Percentiles rank a stretch among this genome's conserved stretches.
phyloP scores from a whole-genome alignment of 2,113 vertebrate genomes.

The Phyllostomus hastatus region DNA sequence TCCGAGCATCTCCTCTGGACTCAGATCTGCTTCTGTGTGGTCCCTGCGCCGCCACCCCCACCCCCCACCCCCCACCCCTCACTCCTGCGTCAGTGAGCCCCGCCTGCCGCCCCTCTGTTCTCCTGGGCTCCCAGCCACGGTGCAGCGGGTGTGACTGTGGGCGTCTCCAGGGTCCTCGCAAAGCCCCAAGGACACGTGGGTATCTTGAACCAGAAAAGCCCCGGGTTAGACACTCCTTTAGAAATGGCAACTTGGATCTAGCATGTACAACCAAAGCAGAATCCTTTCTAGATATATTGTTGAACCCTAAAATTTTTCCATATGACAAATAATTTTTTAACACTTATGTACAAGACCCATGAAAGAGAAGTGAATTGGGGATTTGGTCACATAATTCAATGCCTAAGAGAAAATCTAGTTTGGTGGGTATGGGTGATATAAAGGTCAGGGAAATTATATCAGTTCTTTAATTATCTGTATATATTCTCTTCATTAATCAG shows the following conservation, averaged over 20 bases:
- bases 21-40: neutral
- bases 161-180: neutral
- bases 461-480: neutral
- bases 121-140: neutral
- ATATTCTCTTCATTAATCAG: neutral
- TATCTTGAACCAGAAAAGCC: neutral
- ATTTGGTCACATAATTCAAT: neutral
- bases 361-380: neutral
- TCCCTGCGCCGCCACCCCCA: neutral
- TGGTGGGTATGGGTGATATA: neutral
- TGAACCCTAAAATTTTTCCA: neutral
- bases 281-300: neutral
- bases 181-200: neutral
- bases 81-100: neutral
- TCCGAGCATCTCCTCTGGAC: neutral
- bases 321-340: neutral
- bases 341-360: neutral
- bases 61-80: too few species aligned
- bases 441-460: neutral
- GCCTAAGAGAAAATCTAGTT: neutral
- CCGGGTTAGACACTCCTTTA: neutral
- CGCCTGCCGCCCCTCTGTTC: neutral
- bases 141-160: neutral
- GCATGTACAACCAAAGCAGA: neutral
- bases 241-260: neutral